phyloP scores from a whole-genome alignment of 2,888 invertebrate genomes.

The Himalopsyche kuldschensis region DNA sequence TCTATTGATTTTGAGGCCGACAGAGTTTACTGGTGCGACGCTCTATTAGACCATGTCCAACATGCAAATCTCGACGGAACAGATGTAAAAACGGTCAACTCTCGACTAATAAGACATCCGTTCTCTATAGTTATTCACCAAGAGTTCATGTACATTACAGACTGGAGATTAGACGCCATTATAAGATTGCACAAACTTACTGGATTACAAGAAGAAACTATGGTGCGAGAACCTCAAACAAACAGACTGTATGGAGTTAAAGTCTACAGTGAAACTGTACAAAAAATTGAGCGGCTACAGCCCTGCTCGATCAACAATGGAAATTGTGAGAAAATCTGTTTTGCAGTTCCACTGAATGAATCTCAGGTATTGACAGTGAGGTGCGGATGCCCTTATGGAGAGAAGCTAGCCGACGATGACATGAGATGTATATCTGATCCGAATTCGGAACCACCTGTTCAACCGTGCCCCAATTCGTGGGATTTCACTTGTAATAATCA shows the following conservation, averaged over 20 bases:
- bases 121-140: constrained; percentile 89
- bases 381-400: constrained; percentile 94
- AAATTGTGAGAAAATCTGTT: constrained; percentile 93
- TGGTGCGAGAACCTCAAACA: constrained; percentile 86
- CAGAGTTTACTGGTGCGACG: constrained; percentile 96
- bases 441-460: constrained; percentile 81
- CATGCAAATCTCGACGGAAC: constrained; percentile 89
- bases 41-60: constrained; percentile 92
- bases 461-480: constrained; percentile 88
- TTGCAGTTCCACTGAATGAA: constrained; percentile 76
- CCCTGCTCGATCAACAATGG: constrained; percentile 86
- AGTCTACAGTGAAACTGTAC: constrained; percentile 77
- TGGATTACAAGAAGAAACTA: constrained; percentile 83
- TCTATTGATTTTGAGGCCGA: constrained; percentile 88
- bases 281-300: constrained; percentile 70
- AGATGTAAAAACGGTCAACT: constrained; percentile 87
- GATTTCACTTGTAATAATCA: constrained; percentile 94
- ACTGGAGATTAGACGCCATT: constrained; percentile 95
- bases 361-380: constrained; percentile 61
- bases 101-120: constrained; percentile 82
- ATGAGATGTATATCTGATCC: constrained; percentile 78
- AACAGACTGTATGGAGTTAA: constrained; percentile 91
- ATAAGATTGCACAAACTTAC: constrained; percentile 85
- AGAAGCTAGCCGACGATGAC: constrained; percentile 73
- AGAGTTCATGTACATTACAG: constrained; percentile 94